Conservation (phyloP, 2,888 invertebrate genomes). For the Nycteola revayana region DNA sequence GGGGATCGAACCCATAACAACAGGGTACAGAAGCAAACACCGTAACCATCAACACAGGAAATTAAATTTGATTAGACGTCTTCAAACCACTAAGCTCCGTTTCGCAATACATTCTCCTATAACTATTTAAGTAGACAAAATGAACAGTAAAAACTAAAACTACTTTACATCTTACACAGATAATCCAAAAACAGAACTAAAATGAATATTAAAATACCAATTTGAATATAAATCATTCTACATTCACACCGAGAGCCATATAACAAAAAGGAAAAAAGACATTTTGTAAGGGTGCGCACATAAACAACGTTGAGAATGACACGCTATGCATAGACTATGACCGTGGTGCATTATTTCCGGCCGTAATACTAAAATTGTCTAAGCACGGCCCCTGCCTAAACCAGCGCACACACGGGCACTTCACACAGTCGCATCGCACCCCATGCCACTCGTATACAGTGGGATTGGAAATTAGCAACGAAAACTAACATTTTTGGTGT, state of each 20-base stretch:
- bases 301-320: constrained; percentile 46
- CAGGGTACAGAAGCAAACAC: too few species aligned
- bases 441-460: constrained; percentile 55
- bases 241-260: constrained; percentile 9
- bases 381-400: constrained; percentile 71
- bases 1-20: too few species aligned
- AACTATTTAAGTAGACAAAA: too few species aligned
- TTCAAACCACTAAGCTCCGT: too few species aligned
- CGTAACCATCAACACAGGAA: too few species aligned
- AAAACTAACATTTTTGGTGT: background rate
- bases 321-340: constrained; percentile 57
- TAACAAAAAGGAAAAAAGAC: constrained; percentile 32
- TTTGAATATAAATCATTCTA: constrained; percentile 21
- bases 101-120: too few species aligned
- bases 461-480: constrained; percentile 28
- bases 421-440: constrained; percentile 47
- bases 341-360: constrained; percentile 64
- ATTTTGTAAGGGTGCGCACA: constrained; percentile 35
- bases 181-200: background rate
- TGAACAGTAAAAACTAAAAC: too few species aligned
- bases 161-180: too few species aligned
- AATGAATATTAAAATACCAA: constrained; percentile 28
- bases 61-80: too few species aligned
- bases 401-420: constrained; percentile 44
- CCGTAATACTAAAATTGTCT: constrained; percentile 77